Conservation (phyloP, 2,797 vertebrate species). For the Platalea minor region DNA sequence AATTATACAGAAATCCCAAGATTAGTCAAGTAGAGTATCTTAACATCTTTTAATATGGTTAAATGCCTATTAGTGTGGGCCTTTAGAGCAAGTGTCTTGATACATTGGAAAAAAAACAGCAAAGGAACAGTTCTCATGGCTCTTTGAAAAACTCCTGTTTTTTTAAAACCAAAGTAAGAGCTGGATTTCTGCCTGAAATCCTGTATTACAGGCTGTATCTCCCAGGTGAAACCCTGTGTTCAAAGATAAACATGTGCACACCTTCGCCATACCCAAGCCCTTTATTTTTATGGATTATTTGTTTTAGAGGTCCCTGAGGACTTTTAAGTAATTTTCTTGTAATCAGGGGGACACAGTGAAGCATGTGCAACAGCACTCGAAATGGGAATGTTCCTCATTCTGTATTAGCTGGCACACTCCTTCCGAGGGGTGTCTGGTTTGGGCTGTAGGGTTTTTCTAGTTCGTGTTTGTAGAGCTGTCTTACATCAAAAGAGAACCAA, state of each 20-base stretch:
- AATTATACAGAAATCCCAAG: not conserved
- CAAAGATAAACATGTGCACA: not conserved
- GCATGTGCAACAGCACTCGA: not conserved
- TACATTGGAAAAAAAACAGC: not conserved
- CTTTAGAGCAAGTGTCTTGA: not conserved
- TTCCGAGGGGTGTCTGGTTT: not conserved
- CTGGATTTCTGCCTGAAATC: constrained; percentile 3
- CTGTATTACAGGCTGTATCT: not conserved
- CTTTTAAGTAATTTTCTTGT: constrained; percentile 11
- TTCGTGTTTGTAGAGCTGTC: not conserved
- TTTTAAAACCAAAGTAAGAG: not conserved
- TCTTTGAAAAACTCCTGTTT: not conserved
- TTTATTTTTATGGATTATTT: not conserved
- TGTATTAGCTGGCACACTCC: not conserved
- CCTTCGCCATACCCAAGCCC: not conserved
- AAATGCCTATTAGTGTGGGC: not conserved
- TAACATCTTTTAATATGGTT: not conserved
- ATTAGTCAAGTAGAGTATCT: not conserved
- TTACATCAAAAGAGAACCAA: constrained; percentile 9
- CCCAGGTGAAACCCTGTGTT: not conserved
- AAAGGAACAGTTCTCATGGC: not conserved
- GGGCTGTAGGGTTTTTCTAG: constrained; percentile 12
- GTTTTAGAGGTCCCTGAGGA: constrained; percentile 1
- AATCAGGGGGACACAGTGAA: not conserved
- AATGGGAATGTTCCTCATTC: constrained; percentile 1